phyloP scores from a whole-genome alignment of 2,888 invertebrate species.

The Nipponacmea schrenckii region DNA sequence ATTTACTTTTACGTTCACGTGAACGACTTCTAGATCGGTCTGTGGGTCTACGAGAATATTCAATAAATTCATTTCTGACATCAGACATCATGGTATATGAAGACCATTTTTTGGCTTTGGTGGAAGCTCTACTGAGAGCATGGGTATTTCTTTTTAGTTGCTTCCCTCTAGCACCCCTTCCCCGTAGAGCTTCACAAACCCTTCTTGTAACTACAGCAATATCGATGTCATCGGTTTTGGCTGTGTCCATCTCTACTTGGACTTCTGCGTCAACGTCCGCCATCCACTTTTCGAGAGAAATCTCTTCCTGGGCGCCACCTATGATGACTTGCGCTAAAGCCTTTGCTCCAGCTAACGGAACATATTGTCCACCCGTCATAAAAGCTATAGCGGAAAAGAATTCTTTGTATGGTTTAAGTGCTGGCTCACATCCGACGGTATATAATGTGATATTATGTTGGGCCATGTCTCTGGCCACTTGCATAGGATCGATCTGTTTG shows the following conservation, averaged over 20 bases:
- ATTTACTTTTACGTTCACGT: neutral
- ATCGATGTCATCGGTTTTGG: neutral
- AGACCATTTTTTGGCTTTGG: constrained; percentile 31
- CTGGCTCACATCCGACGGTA: constrained; percentile 60
- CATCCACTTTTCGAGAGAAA: constrained; percentile 46
- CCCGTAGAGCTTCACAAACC: constrained; percentile 33
- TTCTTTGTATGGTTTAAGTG: constrained; percentile 52
- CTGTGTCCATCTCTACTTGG: constrained; percentile 29
- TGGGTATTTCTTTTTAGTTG: constrained; percentile 36
- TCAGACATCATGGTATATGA: neutral
- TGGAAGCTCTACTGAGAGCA: constrained; percentile 28
- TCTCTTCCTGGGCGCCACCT: constrained; percentile 60
- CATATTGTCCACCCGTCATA: constrained; percentile 62
- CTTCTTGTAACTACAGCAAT: constrained; percentile 38
- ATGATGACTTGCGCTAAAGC: constrained; percentile 56
- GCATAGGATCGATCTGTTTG: constrained; percentile 56
- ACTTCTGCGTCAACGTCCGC: constrained; percentile 38
- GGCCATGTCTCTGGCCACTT: constrained; percentile 47
- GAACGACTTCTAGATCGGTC: neutral
- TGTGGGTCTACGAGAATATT: no score
- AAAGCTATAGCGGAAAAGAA: constrained; percentile 59
- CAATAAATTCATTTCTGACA: neutral
- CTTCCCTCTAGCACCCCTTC: constrained; percentile 36
- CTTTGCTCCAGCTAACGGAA: constrained; percentile 54
- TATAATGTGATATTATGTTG: constrained; percentile 59